Conservation (phyloP, 1,140 invertebrate species). For the Nylanderia fulva region DNA sequence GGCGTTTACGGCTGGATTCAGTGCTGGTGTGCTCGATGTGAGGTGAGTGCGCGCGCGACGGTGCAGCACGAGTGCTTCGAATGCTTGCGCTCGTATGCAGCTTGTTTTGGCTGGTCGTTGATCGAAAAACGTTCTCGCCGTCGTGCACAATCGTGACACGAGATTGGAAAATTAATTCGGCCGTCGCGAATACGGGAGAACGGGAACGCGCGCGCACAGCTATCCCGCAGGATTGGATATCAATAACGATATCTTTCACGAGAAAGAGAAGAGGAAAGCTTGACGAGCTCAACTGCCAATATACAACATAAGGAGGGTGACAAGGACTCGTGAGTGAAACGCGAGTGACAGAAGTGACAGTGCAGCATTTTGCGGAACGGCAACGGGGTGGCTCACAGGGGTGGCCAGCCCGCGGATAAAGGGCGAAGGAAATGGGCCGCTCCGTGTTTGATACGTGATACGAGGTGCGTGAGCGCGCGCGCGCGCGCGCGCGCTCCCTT, state of each 20-base stretch:
- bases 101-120: slow-evolving; percentile 64
- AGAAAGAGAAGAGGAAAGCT: background rate
- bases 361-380: background rate
- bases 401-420: slow-evolving; percentile 64
- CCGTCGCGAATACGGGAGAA: background rate
- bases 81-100: slow-evolving; percentile 37
- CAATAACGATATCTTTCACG: background rate
- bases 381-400: slow-evolving; percentile 54
- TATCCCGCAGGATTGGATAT: background rate
- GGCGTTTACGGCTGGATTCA: slow-evolving; percentile 60
- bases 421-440: slow-evolving; percentile 74
- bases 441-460: slow-evolving; percentile 75
- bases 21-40: slow-evolving; percentile 74
- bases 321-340: background rate
- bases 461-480: slow-evolving; percentile 75
- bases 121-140: slow-evolving; percentile 20
- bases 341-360: background rate
- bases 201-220: no score
- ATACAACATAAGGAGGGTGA: background rate
- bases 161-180: background rate
- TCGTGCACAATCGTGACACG: slow-evolving; percentile 26
- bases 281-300: background rate
- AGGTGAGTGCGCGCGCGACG: slow-evolving; percentile 64
- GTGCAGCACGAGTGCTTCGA: slow-evolving; percentile 57
- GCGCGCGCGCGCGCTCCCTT: slow-evolving; percentile 64